A percentile compares a stretch with the other conserved stretches of the same genome.
These are phyloP conservation scores for Hippoglossus hippoglossus DNA, from an alignment of 2,797 vertebrate species.

Conservation along the genomic window DNA sequence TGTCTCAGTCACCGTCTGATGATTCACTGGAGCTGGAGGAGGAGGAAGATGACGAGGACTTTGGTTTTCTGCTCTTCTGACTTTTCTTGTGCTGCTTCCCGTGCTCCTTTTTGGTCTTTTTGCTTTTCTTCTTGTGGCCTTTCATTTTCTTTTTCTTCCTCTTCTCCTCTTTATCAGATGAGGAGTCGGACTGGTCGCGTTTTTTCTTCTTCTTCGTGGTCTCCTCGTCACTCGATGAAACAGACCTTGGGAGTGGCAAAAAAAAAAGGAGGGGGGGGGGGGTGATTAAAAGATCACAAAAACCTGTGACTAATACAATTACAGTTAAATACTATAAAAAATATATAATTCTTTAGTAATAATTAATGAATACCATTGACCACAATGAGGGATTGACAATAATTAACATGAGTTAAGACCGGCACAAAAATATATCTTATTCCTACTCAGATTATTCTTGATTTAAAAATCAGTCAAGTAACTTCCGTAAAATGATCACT, in stretches of 20 bases:
- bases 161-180: conserved; percentile 59
- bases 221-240: conserved; percentile 64
- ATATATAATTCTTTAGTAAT: no score
- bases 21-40: conserved; percentile 67
- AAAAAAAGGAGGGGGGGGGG: not conserved
- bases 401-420: not conserved
- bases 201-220: conserved; percentile 73
- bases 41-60: conserved; percentile 60
- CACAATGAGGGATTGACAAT: not conserved
- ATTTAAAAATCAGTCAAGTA: not conserved
- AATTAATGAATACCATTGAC: not conserved
- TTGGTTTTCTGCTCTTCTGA: conserved; percentile 63
- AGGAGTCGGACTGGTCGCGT: conserved; percentile 60
- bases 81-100: conserved; percentile 74
- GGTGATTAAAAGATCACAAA: not conserved
- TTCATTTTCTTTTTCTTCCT: conserved; percentile 72
- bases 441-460: no score
- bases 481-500: not conserved
- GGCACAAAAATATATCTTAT: not conserved
- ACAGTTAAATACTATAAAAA: no score
- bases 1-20: conserved; percentile 71
- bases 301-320: not conserved
- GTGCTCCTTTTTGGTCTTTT: conserved; percentile 66
- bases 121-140: conserved; percentile 77
- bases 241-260: conserved; percentile 49